Conservation (phyloP, 2,797 vertebrate species). For the Syndactyla subalaris region DNA sequence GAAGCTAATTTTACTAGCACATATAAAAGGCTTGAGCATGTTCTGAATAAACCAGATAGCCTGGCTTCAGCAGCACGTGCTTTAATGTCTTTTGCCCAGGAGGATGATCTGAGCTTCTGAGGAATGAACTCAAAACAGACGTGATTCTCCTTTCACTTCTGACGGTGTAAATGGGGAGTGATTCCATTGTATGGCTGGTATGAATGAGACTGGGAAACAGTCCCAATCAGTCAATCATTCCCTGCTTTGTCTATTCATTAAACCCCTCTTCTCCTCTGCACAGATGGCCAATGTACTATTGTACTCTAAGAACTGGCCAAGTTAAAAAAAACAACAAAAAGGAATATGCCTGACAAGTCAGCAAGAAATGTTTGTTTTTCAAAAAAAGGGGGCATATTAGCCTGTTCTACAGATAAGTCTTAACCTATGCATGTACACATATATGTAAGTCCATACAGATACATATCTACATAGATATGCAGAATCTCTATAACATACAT, state of each 20-base stretch:
- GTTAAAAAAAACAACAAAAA: constrained; percentile 61
- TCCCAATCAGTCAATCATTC: constrained; percentile 73
- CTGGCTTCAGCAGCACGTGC: constrained; percentile 45
- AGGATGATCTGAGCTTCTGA: constrained; percentile 60
- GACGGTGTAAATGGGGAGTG: constrained; percentile 67
- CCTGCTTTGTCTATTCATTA: constrained; percentile 73
- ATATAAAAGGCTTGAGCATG: neutral
- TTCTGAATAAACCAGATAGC: constrained; percentile 60
- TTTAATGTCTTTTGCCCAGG: constrained; percentile 54
- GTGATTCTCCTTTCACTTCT: constrained; percentile 69
- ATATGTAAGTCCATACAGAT: neutral
- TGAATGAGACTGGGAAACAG: constrained; percentile 72
- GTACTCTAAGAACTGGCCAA: constrained; percentile 59
- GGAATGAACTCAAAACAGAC: constrained; percentile 68
- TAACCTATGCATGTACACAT: neutral
- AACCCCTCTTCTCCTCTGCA: constrained; percentile 68
- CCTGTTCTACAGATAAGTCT: neutral
- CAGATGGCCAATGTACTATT: constrained; percentile 73
- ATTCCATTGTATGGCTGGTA: constrained; percentile 69
- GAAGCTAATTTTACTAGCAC: constrained; percentile 44
- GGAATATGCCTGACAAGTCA: constrained; percentile 57
- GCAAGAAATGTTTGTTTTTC: constrained; percentile 52
- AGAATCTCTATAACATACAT: neutral
- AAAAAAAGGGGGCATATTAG: neutral
- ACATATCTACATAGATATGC: neutral